These are phyloP conservation scores for Semnornis frantzii DNA, from an alignment of 2,113 vertebrate genomes.

Conservation along the genomic window DNA sequence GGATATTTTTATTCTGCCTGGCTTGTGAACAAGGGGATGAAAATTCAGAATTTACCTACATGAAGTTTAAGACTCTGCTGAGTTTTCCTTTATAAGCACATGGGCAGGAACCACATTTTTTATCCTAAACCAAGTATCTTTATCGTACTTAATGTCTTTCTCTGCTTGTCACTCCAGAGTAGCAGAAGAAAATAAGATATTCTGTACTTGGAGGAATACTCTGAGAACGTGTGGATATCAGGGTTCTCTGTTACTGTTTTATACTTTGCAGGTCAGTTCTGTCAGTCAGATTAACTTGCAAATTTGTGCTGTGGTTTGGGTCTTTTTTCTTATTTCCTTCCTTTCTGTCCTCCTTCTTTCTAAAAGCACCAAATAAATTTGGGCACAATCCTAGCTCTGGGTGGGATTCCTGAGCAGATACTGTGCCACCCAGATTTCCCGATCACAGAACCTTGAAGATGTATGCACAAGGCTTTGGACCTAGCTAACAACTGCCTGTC, in stretches of 20 bases:
- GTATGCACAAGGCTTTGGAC: background rate
- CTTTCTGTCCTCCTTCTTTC: background rate
- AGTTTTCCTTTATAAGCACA: slow-evolving; percentile 27
- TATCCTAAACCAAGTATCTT: background rate
- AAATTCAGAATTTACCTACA: slow-evolving; percentile 58
- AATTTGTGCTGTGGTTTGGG: slow-evolving; percentile 18
- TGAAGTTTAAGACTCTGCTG: background rate
- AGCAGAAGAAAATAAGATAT: background rate
- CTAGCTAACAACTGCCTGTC: background rate
- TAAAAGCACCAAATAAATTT: slow-evolving; percentile 6
- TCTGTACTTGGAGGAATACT: background rate
- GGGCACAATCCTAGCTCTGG: background rate
- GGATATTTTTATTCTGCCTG: slow-evolving; percentile 63
- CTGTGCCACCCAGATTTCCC: background rate
- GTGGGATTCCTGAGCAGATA: background rate
- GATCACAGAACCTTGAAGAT: background rate
- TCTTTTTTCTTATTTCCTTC: slow-evolving; percentile 2
- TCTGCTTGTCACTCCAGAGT: background rate
- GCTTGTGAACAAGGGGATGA: slow-evolving; percentile 50
- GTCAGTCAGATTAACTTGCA: background rate
- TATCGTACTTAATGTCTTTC: slow-evolving; percentile 28
- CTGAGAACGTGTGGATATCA: background rate
- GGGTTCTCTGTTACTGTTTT: slow-evolving; percentile 2
- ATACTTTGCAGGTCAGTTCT: background rate
- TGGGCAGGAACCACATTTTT: slow-evolving; percentile 43